Percentiles rank a stretch among this genome's conserved stretches.
These are phyloP conservation scores for Rhinolophus sinicus DNA, from an alignment of 2,113 vertebrate species.

Conservation along the genomic window DNA sequence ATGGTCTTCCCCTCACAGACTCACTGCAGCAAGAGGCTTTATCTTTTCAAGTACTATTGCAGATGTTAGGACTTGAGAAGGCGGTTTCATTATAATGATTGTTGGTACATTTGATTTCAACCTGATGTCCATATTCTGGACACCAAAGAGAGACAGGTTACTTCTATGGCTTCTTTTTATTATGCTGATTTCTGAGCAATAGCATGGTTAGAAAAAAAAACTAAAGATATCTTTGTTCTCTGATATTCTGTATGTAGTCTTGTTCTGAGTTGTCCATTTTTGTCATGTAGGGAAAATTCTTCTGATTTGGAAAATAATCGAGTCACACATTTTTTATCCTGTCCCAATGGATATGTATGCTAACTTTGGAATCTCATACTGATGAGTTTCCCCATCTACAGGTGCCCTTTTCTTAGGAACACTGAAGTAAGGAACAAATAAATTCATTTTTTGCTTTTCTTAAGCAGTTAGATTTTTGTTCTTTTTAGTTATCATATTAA, in stretches of 20 bases:
- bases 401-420: background rate
- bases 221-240: background rate
- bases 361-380: background rate
- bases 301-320: background rate
- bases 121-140: background rate
- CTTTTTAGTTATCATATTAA: conserved; percentile 1
- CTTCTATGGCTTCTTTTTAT: background rate
- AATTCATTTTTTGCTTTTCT: background rate
- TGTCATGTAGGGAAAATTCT: background rate
- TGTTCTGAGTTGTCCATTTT: background rate
- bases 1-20: background rate
- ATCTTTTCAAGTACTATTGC: background rate
- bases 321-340: background rate
- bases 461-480: conserved; percentile 25
- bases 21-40: background rate
- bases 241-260: background rate
- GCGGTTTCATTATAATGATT: background rate
- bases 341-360: background rate
- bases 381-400: background rate
- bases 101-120: background rate
- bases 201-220: background rate
- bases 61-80: background rate
- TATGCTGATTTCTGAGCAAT: background rate
- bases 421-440: background rate
- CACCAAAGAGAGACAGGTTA: background rate